Evolutionary conservation across 2,797 vertebrate genomes (phyloP).

Genomic region (Linurgus olivaceus): DNA sequence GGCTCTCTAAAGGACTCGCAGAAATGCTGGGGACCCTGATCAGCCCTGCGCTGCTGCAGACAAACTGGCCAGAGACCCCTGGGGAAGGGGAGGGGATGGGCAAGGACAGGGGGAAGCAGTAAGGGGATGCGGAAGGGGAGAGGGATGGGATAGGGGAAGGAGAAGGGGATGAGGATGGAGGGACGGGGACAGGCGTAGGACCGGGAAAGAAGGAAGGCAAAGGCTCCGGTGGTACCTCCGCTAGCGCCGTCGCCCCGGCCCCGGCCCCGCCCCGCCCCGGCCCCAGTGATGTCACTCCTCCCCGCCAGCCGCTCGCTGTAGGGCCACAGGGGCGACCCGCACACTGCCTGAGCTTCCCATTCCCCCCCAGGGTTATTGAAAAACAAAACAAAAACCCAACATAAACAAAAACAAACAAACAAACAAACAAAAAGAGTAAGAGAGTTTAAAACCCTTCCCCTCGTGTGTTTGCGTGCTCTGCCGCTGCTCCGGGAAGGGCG

Average conservation of each 20-base stretch:
- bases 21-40: not conserved
- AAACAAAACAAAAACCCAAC: too few relatives aligned
- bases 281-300: rapidly evolving
- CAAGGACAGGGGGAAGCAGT: not conserved
- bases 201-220: not conserved
- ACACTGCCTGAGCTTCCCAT: not conserved
- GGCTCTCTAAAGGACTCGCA: rapidly evolving
- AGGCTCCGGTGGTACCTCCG: rapidly evolving
- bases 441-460: rapidly evolving
- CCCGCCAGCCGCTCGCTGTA: not conserved
- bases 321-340: rapidly evolving
- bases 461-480: rapidly evolving
- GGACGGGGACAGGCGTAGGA: not conserved
- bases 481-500: rapidly evolving
- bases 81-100: not conserved
- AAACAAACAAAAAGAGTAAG: rapidly evolving
- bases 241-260: not conserved
- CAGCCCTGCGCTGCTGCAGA: not conserved
- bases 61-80: rapidly evolving
- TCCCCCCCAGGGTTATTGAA: rapidly evolving
- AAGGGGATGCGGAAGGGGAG: not conserved
- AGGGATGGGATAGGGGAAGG: too few relatives aligned
- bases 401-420: not conserved
- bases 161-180: too few relatives aligned
- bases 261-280: not conserved